These are phyloP conservation scores for Grammomys surdaster DNA, from an alignment of 2,113 vertebrate species.

Conservation along the genomic window DNA sequence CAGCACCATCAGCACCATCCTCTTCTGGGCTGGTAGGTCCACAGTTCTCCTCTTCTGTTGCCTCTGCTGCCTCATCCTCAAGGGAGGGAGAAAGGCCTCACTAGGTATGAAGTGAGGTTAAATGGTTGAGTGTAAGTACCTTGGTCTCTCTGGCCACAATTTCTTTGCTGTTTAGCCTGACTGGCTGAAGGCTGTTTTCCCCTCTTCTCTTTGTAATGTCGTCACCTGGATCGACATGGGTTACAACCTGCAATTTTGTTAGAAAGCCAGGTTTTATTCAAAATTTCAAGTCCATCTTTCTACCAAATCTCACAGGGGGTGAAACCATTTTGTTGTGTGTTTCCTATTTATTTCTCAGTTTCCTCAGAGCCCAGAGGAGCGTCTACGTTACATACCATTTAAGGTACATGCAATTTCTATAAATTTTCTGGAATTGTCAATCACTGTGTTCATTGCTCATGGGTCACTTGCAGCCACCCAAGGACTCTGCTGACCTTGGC, in stretches of 20 bases:
- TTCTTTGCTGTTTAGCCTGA: background rate
- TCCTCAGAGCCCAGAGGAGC: background rate
- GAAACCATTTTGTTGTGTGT: background rate
- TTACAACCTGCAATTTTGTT: background rate
- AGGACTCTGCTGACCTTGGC: background rate
- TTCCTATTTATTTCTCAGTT: constrained; percentile 34
- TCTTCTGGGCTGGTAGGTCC: background rate
- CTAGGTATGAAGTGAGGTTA: background rate
- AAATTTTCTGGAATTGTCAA: background rate
- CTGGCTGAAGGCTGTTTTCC: background rate
- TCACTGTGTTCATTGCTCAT: background rate
- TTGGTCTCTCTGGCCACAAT: background rate
- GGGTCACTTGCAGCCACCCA: background rate
- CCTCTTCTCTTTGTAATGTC: background rate
- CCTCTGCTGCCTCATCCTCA: background rate
- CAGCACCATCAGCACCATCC: background rate
- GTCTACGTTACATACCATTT: background rate
- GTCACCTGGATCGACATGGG: background rate
- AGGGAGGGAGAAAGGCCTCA: background rate
- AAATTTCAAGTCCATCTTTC: background rate
- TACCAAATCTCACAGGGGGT: background rate
- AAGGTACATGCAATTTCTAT: background rate
- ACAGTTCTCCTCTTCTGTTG: background rate
- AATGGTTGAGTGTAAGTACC: background rate
- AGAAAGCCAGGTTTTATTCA: background rate